A percentile compares a stretch with the other conserved stretches of the same genome.
phyloP scores from a whole-genome alignment of 1,140 invertebrate species.

The Doryteuthis pealeii region DNA sequence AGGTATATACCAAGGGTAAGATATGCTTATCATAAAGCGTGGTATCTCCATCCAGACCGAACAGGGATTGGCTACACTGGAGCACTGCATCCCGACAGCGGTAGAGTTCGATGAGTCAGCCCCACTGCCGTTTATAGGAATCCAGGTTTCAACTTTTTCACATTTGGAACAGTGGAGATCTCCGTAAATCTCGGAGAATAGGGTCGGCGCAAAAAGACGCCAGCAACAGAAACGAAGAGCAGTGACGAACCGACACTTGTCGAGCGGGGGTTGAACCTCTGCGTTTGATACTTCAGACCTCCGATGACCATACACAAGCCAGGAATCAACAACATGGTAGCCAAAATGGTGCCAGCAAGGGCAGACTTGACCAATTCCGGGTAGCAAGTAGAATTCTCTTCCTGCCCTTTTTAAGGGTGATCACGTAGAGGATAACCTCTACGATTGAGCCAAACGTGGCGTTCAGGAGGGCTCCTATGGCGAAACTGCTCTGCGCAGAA shows the following conservation, averaged over 20 bases:
- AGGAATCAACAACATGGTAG: conserved; percentile 29
- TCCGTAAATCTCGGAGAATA: conserved; percentile 53
- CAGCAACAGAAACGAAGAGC: conserved; percentile 52
- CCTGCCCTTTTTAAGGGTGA: conserved; percentile 42
- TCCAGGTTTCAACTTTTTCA: conserved; percentile 24
- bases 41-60: conserved; percentile 42
- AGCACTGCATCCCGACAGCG: conserved; percentile 37
- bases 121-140: conserved; percentile 14
- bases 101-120: background rate
- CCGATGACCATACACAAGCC: conserved; percentile 55
- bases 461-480: conserved; percentile 52
- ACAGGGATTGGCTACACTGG: conserved; percentile 38
- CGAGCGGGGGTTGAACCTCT: conserved; percentile 54
- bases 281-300: conserved; percentile 48
- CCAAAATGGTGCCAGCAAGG: conserved; percentile 38
- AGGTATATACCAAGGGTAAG: conserved; percentile 46
- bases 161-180: conserved; percentile 45
- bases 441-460: conserved; percentile 56
- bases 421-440: conserved; percentile 53
- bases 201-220: conserved; percentile 55
- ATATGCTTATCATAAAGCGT: conserved; percentile 47
- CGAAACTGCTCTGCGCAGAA: conserved; percentile 54
- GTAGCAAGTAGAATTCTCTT: conserved; percentile 38
- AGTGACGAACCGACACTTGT: conserved; percentile 49
- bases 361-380: conserved; percentile 51